Evolutionary conservation across 2,797 vertebrate genomes (phyloP).

Genomic region (Enoplosus armatus): DNA sequence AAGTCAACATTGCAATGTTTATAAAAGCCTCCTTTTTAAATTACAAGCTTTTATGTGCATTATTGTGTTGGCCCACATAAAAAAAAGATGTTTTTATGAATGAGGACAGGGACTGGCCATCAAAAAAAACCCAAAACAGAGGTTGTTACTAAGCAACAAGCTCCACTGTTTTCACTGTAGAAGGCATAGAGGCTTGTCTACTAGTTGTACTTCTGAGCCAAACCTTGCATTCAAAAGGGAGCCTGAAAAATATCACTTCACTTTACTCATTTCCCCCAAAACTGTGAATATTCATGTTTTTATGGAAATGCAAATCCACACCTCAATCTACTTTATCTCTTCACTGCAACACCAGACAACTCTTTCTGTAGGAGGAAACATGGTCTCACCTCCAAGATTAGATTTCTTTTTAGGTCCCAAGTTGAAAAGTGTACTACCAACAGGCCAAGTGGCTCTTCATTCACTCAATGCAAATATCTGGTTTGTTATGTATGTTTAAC

Average conservation of each 20-base stretch:
- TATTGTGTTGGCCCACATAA: slow-evolving; percentile 15
- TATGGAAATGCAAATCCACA: slow-evolving; percentile 4
- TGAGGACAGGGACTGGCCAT: slow-evolving; percentile 60
- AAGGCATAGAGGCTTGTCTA: slow-evolving; percentile 30
- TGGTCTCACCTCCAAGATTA: neutral
- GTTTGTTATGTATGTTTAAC: slow-evolving; percentile 23
- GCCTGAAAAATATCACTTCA: slow-evolving; percentile 13
- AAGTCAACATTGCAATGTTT: slow-evolving; percentile 23
- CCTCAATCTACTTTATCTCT: neutral
- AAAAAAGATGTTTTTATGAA: slow-evolving; percentile 65
- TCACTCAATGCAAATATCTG: slow-evolving; percentile 11
- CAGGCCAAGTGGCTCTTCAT: slow-evolving; percentile 4
- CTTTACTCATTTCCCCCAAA: neutral
- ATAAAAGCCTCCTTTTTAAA: slow-evolving; percentile 23
- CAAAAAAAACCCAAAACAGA: slow-evolving; percentile 22
- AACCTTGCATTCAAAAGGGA: slow-evolving; percentile 27
- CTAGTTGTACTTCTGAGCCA: slow-evolving; percentile 26
- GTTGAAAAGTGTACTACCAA: neutral
- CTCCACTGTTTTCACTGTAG: slow-evolving; percentile 44
- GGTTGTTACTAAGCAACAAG: slow-evolving; percentile 80
- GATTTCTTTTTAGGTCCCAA: neutral
- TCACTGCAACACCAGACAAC: neutral
- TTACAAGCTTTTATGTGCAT: slow-evolving; percentile 18
- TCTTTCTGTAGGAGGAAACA: neutral
- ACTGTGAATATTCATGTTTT: slow-evolving; percentile 28